Percentiles rank a stretch among this genome's conserved stretches.
These are phyloP conservation scores for Tuberolachnus salignus DNA, from an alignment of 2,888 invertebrate genomes.

Conservation along the genomic window DNA sequence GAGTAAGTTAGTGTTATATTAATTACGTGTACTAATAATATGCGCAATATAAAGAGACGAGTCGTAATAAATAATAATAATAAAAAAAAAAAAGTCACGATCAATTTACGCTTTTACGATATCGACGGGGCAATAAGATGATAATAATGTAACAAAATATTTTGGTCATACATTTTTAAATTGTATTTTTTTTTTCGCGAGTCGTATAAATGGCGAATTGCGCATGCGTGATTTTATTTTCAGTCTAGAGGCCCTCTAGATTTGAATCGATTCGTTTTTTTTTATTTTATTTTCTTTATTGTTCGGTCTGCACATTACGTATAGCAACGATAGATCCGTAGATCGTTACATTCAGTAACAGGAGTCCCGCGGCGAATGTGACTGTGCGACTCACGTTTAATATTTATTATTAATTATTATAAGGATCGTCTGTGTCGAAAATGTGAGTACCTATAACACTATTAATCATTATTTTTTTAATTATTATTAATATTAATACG, in stretches of 20 bases:
- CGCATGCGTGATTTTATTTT: constrained; percentile 53
- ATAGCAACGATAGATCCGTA: constrained; percentile 19
- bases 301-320: constrained; percentile 7
- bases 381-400: constrained; percentile 6
- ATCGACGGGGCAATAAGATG: no score
- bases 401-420: constrained; percentile 7
- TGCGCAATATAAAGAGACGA: background rate
- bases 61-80: background rate
- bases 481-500: background rate
- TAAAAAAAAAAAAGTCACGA: background rate
- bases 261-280: constrained; percentile 48
- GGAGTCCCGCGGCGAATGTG: constrained; percentile 24
- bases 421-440: background rate
- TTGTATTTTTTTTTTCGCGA: constrained; percentile 21
- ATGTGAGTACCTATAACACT: constrained; percentile 33
- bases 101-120: background rate
- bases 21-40: background rate
- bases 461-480: background rate
- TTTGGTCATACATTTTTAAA: constrained; percentile 33
- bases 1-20: constrained; percentile 32
- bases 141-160: background rate
- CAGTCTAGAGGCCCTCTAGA: constrained; percentile 31
- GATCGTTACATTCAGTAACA: constrained; percentile 46
- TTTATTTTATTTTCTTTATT: constrained; percentile 28
- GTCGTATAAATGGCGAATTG: constrained; percentile 37